Percentiles rank a stretch among this genome's conserved stretches.
These are phyloP conservation scores for Ailuropoda melanoleuca DNA, from an alignment of 2,113 vertebrate species.

Conservation along the genomic window DNA sequence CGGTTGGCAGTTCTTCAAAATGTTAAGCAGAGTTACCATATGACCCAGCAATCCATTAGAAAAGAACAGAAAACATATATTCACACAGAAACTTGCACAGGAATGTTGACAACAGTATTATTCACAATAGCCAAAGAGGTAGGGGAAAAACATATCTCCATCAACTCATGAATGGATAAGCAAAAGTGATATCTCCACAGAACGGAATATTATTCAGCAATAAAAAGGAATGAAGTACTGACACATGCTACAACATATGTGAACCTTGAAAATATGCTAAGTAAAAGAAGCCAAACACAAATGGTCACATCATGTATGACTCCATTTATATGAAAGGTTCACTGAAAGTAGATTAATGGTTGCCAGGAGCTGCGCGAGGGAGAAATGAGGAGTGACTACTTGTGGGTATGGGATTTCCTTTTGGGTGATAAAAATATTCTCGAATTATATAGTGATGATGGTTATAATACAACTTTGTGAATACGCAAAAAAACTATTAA, in stretches of 20 bases:
- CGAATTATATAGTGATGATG: background rate
- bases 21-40: background rate
- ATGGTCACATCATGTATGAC: background rate
- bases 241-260: background rate
- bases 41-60: background rate
- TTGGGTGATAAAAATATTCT: background rate
- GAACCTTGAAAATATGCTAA: slow-evolving; percentile 4
- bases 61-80: background rate
- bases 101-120: background rate
- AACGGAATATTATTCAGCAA: background rate
- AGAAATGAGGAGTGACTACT: background rate
- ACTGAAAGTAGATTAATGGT: background rate
- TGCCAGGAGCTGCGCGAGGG: background rate
- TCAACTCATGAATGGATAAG: background rate
- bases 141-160: background rate
- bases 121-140: background rate
- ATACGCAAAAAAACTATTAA: background rate
- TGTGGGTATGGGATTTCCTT: background rate
- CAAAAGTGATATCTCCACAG: background rate
- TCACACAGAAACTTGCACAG: background rate
- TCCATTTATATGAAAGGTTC: slow-evolving; percentile 25
- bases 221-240: background rate
- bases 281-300: slow-evolving; percentile 21
- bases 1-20: background rate
- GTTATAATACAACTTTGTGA: background rate